phyloP scores from a whole-genome alignment of 1,140 invertebrate genomes.

The Psilanteris sp. region DNA sequence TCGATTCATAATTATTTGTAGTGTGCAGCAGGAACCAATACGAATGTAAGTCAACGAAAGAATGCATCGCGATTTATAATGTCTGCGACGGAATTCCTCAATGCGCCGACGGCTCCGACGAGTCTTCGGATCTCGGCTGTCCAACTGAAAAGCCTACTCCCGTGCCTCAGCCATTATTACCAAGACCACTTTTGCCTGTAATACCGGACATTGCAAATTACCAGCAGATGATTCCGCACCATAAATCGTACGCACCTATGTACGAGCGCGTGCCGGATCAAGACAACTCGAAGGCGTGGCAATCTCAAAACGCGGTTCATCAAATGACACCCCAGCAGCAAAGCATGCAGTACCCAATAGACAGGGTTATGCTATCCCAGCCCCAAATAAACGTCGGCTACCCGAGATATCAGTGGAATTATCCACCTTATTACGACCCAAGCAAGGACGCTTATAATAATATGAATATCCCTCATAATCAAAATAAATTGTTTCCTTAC shows the following conservation, averaged over 20 bases:
- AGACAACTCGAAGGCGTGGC: slow-evolving; percentile 67
- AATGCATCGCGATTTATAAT: slow-evolving; percentile 97
- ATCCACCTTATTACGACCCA: slow-evolving; percentile 71
- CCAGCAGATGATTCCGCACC: slow-evolving; percentile 70
- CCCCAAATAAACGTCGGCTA: slow-evolving; percentile 65
- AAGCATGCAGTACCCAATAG: slow-evolving; percentile 67
- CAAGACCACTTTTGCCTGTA: slow-evolving; percentile 59
- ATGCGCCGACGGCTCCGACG: slow-evolving; percentile 94
- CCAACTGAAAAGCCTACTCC: slow-evolving; percentile 80
- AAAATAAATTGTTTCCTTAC: slow-evolving; percentile 66
- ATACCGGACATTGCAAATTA: slow-evolving; percentile 68
- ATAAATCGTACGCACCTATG: slow-evolving; percentile 60
- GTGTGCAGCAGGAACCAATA: slow-evolving; percentile 91
- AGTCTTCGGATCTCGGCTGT: slow-evolving; percentile 89
- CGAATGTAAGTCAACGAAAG: slow-evolving; percentile 89
- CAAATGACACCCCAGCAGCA: slow-evolving; percentile 66
- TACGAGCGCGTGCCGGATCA: slow-evolving; percentile 61
- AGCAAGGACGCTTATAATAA: slow-evolving; percentile 67
- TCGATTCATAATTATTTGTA: slow-evolving; percentile 3
- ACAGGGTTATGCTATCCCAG: slow-evolving; percentile 54
- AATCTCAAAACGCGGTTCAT: slow-evolving; percentile 55
- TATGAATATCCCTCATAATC: slow-evolving; percentile 64
- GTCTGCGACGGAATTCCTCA: slow-evolving; percentile 96
- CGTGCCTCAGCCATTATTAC: slow-evolving; percentile 55
- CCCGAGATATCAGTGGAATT: slow-evolving; percentile 71